Evolutionary conservation across 2,888 invertebrate genomes (phyloP), one percentile per base, ranked within the genome.

Genomic region (Caenorhabditis afra): DNA sequence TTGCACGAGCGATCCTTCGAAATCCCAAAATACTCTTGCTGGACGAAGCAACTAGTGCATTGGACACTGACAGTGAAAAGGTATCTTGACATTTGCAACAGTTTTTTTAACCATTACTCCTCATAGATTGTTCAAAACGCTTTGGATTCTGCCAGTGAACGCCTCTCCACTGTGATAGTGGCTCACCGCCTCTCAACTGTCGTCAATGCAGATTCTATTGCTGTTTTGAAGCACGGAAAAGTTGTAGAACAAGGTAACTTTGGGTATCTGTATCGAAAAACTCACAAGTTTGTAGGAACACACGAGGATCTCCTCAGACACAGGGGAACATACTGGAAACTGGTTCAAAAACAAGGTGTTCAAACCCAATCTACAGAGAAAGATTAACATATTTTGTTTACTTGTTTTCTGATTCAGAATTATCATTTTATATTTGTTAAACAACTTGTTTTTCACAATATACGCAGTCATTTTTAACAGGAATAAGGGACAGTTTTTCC

Each of bases 131-230:
- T 85, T 14, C 85, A 85, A 76, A 81, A 83, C 64, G 84, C 85
- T 20, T 55, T 96, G 75, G 95, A 96, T 67, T 74, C 91, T 88
- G 92, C 92, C 0, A 64, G 81, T 14, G 77, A 82, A 47, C 86
- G 91, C 5, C 83, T 92, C 57, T 92, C 92, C 0, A 91, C 91
- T 3, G 87, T 91, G 44, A 88, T 91, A 0, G 89, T 91, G 11
- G 91, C 91, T 16, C 91, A 91, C 81, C 89, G 92, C 18, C 84
- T 92, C 64, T 91, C 92, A 4, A 92, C 92, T 7, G 91, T 92
- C 44, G 89, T 91, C 81, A 91, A 90, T 29, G 92, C 92, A 10
- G 91, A 92, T 82, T 85, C 90, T 39, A 92, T 92, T 47, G 90
- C 90, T 65, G 91, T 91, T 5, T 87, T 92, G 71, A 88, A 91